Evolutionary conservation across 1,140 invertebrate species (phyloP).

Genomic region (Drosophila navojoa): DNA sequence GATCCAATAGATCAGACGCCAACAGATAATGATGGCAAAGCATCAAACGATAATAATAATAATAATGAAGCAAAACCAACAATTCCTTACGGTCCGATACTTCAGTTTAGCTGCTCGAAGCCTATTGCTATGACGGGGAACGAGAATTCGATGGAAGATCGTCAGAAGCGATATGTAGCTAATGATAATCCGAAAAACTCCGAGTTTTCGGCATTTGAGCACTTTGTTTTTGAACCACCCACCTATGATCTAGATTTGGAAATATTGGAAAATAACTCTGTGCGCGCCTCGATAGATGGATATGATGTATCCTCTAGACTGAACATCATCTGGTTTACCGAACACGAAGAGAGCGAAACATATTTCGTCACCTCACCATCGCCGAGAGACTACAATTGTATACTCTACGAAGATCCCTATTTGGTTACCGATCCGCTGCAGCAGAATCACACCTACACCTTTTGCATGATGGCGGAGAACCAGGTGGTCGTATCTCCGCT

Average conservation of each 20-base stretch:
- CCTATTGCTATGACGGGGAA: constrained; percentile 10
- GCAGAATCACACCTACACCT: constrained; percentile 61
- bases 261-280: constrained; percentile 35
- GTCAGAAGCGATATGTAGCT: not conserved
- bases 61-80: not conserved
- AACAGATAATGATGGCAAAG: not conserved
- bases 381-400: constrained; percentile 51
- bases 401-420: constrained; percentile 43
- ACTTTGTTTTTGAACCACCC: constrained; percentile 54
- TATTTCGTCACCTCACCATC: not conserved
- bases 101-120: constrained; percentile 41
- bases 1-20: not conserved
- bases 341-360: not conserved
- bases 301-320: constrained; percentile 26
- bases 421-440: constrained; percentile 31
- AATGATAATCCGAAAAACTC: not conserved
- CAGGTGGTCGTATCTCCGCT: constrained; percentile 50
- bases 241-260: constrained; percentile 52
- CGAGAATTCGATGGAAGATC: no score
- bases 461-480: constrained; percentile 50
- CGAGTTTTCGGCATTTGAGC: not conserved
- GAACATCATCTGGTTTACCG: constrained; percentile 66
- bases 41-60: not conserved
- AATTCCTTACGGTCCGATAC: constrained; percentile 13
- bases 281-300: constrained; percentile 40